Evolutionary conservation across 2,888 invertebrate genomes (phyloP), one percentile per base, ranked within the genome.

Genomic region (Enchytraeus crypticus): DNA sequence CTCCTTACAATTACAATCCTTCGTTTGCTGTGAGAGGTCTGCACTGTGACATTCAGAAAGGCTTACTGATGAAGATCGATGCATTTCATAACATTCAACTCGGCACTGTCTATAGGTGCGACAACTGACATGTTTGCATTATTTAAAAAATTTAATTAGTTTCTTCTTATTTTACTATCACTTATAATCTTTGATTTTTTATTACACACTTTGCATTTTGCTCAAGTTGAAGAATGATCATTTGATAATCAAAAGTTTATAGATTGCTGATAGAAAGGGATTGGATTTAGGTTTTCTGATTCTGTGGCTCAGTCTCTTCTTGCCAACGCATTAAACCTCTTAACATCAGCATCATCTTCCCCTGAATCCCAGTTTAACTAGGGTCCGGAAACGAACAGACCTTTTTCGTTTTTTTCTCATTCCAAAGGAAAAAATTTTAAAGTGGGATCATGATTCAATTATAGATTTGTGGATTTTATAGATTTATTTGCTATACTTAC

Each of bases 11-110:
- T 70, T 97, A 93, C 78, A 86, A 88, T 74, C 90, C 92, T n/a
- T 85, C 88, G 67, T 97, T 93, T 84, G 92, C 95, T 21, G 90
- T 96, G 1, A 84, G 97, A 65, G 97, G 97, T 38, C 84, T 98
- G n/a, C 97, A 97, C 81, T 97, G 93, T 82, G 97, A 98, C 77
- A 90, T 95, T 74, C 88, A 91, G 79, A 92, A 92, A 81, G 93
- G 96, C 2, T 81, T 95, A 18, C 82, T 97, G 29, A 82, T 97
- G 71, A 97, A 97, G 79, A 83, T 97, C 71, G 96, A 97, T 81
- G 91, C 92, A 1, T 97, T 95, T 79, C 84, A 95, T 69, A 92
- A 96, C 85, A 92, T 97, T 69, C 96, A 97, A 79, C 85, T 92
- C 76, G 96, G 92, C 53, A 88, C 92, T 0, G 93, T 95, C 0